Percentiles rank a stretch among this genome's conserved stretches.
Conservation (phyloP, 2,113 vertebrate species). For the Stictonetta naevosa region DNA sequence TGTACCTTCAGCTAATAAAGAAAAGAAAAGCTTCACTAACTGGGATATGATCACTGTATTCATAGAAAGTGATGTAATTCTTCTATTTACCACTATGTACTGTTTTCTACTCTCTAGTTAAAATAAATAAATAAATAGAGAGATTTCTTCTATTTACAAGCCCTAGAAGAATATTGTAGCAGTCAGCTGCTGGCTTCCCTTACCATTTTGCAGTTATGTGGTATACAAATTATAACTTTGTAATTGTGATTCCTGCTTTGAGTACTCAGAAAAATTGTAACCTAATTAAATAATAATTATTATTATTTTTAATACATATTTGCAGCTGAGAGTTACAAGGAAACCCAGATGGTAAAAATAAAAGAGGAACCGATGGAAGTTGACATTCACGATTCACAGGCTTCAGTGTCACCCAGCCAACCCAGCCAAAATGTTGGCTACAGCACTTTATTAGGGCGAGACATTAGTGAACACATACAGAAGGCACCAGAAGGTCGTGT, state of each 20-base stretch:
- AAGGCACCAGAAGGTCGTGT: slow-evolving; percentile 87
- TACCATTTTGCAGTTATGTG: background rate
- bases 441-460: slow-evolving; percentile 91
- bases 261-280: slow-evolving; percentile 23
- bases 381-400: slow-evolving; percentile 85
- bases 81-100: background rate
- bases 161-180: background rate
- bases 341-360: slow-evolving; percentile 86
- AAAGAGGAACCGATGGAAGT: slow-evolving; percentile 99
- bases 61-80: background rate
- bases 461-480: slow-evolving; percentile 86
- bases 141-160: slow-evolving; percentile 19
- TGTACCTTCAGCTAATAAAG: background rate
- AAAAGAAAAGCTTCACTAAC: background rate
- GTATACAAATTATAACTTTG: background rate
- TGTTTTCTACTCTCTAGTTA: slow-evolving; percentile 2
- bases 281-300: slow-evolving; percentile 41
- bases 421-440: slow-evolving; percentile 85
- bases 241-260: slow-evolving; percentile 17
- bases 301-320: background rate
- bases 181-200: slow-evolving; percentile 23
- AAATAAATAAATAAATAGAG: background rate
- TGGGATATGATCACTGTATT: background rate
- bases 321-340: slow-evolving; percentile 94
- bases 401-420: slow-evolving; percentile 81